Evolutionary conservation across 1,140 invertebrate species (phyloP).

Genomic region (Thaumatotibia leucotreta): DNA sequence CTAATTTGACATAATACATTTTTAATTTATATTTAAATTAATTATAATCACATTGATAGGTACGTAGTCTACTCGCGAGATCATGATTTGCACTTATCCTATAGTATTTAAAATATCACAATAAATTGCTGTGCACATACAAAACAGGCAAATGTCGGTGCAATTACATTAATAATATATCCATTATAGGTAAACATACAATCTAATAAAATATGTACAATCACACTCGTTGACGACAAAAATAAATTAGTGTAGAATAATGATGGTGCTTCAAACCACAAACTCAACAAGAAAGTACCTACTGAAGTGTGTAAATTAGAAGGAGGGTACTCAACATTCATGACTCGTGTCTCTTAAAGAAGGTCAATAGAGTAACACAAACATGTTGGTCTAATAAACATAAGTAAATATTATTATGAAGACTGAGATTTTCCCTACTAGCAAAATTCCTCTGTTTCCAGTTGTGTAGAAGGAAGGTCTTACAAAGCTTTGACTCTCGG

Average conservation of each 20-base stretch:
- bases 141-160: constrained; percentile 76
- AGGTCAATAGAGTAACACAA: no score
- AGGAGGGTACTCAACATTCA: not conserved
- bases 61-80: constrained; percentile 65
- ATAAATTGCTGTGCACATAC: constrained; percentile 76
- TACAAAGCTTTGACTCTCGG: no score
- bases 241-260: not conserved
- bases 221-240: constrained; percentile 1
- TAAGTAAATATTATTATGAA: no score
- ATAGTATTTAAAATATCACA: constrained; percentile 76
- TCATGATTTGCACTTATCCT: constrained; percentile 71
- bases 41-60: constrained; percentile 60
- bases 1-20: constrained; percentile 20
- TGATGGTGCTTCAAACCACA: not conserved
- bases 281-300: not conserved
- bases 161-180: constrained; percentile 69
- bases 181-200: constrained; percentile 44
- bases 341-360: not conserved
- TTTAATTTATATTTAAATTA: constrained; percentile 52
- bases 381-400: no score
- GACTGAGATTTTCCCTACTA: no score
- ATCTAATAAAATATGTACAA: constrained; percentile 55
- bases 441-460: no score
- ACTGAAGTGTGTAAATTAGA: not conserved
- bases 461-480: no score